A percentile compares a stretch with the other conserved stretches of the same genome.
phyloP scores from a whole-genome alignment of 2,888 invertebrate genomes.

The Griposia aprilina region DNA sequence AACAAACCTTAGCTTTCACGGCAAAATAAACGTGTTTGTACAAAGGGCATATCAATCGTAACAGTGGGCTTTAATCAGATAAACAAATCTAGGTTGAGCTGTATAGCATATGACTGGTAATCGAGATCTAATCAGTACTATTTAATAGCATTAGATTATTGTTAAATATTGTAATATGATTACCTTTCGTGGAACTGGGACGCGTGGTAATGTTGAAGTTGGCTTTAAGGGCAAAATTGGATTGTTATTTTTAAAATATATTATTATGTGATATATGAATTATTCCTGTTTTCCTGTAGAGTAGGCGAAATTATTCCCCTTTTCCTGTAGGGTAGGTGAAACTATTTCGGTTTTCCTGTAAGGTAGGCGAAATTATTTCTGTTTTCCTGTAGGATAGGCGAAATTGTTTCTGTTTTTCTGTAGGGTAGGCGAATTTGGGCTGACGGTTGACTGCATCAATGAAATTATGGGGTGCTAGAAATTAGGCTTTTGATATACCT shows the following conservation, averaged over 20 bases:
- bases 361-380: too few species aligned
- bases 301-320: too few species aligned
- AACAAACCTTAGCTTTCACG: too few species aligned
- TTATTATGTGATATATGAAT: conserved; percentile 16
- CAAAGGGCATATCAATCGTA: not conserved
- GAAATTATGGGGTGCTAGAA: too few species aligned
- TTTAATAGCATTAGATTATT: conserved; percentile 62
- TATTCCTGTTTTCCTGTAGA: not conserved
- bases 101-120: conserved; percentile 42
- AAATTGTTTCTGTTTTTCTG: too few species aligned
- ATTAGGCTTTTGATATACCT: too few species aligned
- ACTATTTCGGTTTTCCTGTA: too few species aligned
- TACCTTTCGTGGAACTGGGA: conserved; percentile 46
- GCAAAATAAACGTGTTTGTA: too few species aligned
- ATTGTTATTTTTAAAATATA: conserved; percentile 1
- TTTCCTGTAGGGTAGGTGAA: too few species aligned
- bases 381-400: too few species aligned
- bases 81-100: conserved; percentile 62
- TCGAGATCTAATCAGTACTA: conserved; percentile 52
- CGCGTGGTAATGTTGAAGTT: conserved; percentile 13
- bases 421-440: too few species aligned
- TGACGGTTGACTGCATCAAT: too few species aligned
- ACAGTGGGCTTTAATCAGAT: conserved; percentile 59
- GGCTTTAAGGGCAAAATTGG: not conserved
- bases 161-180: conserved; percentile 63